Base-by-base conservation (phyloP, 2,888 invertebrate species). In the Ophraella communa region DNA sequence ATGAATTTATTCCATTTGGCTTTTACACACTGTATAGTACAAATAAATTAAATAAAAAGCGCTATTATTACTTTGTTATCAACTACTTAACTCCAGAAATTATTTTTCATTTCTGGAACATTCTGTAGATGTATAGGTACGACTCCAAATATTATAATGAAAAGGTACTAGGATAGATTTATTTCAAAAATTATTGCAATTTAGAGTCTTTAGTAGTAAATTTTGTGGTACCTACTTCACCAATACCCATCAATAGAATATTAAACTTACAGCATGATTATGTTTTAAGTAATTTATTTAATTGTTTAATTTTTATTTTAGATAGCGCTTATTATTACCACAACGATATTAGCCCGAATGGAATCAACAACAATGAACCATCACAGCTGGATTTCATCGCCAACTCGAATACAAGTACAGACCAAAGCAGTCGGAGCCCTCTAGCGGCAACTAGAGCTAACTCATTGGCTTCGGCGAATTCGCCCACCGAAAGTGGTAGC, bases 401-500 rank as follows among this genome's bases (percentile, higher is more conserved):
- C 74, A 60, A 72, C 74, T 33, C 74, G 81, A 47, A 59, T 72
- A 69, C 62, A 61, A 68, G 64, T 61, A 74, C 78, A 58, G 80
- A 80, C 62, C 72, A 72, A 73, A 89, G 87, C 70, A 87, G 89
- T 76, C 86, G 89, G 65, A 89, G 89, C 67, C 90, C 90, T 59
- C 80, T 90, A 73, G 89, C 90, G 66, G 90, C 90, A 21, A 90
- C 90, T 39, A 82, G 90, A 70, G 90, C 90, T 24, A 90, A 89
- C 78, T 89, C 89, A 23, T 83, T 89, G 62, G 89, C 89, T 5
- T 88, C 88, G 64, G 90, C 90, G 27, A 88, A 89, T 47, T 90
- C 90, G 44, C 90, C 90, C 42, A 89, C 89, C 68, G 82, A 82
- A 59, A 82, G 82, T 74, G 90, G 89, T 71, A 89, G 89, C 79